Base-by-base conservation (phyloP, 2,888 invertebrate species). In the Lobophora halterata region DNA sequence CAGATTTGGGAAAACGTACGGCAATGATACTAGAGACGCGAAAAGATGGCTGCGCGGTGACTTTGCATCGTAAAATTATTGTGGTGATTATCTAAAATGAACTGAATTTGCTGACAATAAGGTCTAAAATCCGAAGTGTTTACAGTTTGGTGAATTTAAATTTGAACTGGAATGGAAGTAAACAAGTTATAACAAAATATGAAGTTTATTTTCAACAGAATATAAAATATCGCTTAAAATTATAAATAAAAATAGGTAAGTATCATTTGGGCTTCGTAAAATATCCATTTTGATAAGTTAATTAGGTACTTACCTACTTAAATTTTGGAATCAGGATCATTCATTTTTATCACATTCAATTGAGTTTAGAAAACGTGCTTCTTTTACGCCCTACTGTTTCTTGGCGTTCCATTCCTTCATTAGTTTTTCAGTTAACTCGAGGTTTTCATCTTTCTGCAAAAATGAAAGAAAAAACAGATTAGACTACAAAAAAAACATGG, bases 1-100 rank as follows among this genome's bases (percentile, higher is more conserved):
- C 39, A 92, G 93, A 63, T 91, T 90, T 75, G 95, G 94, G 3
- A 92, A 91, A 67, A 94, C 94, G 0, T 94, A 90, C 67, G 94
- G 93, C 10, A 91, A 90, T 53, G 92, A 92, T 59, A 92, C 93
- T 0, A 83, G 91, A 56, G 91, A 94, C 62, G 93, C 93, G 0
- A 93, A 93, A 66, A 79, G 91, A 46, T 93, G 93, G 92, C 76
- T 94, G 26, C 89, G 92, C 24, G 91, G 91, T 14, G 91, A 92
- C 64, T 92, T 90, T 62, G 68, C 79, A 14, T 72, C 79, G 52
- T 78, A 60, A 71, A 43, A 23, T 27, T 20, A 10, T 13, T 24
- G 12, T 30, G 7, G 19, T 11, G 17, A 28, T 11, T 42, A 42
- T 18, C 34, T 18, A 33, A 29, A 42, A 3, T 46, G 28, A 46